Conservation (phyloP, 2,888 invertebrate species). For the Drosophila setosimentum region DNA sequence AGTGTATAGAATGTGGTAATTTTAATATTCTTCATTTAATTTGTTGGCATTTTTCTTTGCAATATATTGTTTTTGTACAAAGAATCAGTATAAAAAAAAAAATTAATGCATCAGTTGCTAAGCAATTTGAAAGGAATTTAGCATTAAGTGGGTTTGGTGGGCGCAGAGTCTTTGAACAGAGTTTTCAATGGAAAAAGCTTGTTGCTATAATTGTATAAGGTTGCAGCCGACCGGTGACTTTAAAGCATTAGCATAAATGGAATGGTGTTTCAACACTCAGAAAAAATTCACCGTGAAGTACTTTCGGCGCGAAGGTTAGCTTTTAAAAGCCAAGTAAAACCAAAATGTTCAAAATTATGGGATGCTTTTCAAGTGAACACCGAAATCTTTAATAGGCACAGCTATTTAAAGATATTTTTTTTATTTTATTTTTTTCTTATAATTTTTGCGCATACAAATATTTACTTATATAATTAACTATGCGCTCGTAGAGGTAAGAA, state of each 20-base stretch:
- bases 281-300: background rate
- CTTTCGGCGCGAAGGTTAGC: background rate
- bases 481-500: background rate
- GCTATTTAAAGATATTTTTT: background rate
- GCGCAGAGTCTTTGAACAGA: background rate
- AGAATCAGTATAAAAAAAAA: background rate
- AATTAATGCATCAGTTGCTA: conserved; percentile 2
- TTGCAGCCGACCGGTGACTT: conserved; percentile 8
- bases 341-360: background rate
- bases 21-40: background rate
- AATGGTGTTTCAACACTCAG: background rate
- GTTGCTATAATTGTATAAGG: conserved; percentile 1
- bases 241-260: conserved; percentile 3
- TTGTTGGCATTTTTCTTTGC: background rate
- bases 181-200: conserved; percentile 6
- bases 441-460: background rate
- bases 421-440: background rate
- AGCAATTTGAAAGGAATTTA: background rate
- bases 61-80: background rate
- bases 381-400: background rate
- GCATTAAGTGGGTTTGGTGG: background rate
- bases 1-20: background rate
- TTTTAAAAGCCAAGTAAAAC: background rate
- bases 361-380: background rate
- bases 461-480: background rate